Evolutionary conservation across 2,888 invertebrate species (phyloP).

Genomic region (Megaustenia siamemsis): DNA sequence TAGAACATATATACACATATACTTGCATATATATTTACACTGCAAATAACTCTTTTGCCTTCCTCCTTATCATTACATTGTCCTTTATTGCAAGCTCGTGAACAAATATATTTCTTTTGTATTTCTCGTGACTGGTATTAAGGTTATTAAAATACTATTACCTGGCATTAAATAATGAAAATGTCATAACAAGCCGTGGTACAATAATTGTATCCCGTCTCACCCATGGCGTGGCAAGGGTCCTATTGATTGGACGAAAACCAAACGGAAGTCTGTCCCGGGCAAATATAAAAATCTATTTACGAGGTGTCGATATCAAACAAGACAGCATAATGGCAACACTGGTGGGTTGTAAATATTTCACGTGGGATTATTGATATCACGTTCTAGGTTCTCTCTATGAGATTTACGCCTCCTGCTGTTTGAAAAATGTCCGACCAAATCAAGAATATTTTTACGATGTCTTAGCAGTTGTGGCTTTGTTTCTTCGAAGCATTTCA

Average conservation of each 20-base stretch:
- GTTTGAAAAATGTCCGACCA: too few species aligned
- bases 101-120: too few species aligned
- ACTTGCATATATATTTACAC: too few species aligned
- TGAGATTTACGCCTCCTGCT: too few species aligned
- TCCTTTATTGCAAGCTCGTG: too few species aligned
- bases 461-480: too few species aligned
- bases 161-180: background rate
- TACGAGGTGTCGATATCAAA: slow-evolving; percentile 26
- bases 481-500: too few species aligned
- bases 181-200: background rate
- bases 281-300: slow-evolving; percentile 42
- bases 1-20: too few species aligned
- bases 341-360: background rate
- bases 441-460: too few species aligned
- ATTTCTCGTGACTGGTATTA: background rate
- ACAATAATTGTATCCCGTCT: background rate
- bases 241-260: slow-evolving; percentile 18
- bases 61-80: too few species aligned
- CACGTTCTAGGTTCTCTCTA: background rate
- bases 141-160: background rate
- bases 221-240: background rate
- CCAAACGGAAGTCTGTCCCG: too few species aligned
- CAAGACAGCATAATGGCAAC: background rate
- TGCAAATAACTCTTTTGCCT: too few species aligned
- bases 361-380: slow-evolving; percentile 17